A percentile compares a stretch with the other conserved stretches of the same genome.
These are phyloP conservation scores for Microctenopoma steveboyesi DNA, from an alignment of 2,797 vertebrate species.

Conservation along the genomic window DNA sequence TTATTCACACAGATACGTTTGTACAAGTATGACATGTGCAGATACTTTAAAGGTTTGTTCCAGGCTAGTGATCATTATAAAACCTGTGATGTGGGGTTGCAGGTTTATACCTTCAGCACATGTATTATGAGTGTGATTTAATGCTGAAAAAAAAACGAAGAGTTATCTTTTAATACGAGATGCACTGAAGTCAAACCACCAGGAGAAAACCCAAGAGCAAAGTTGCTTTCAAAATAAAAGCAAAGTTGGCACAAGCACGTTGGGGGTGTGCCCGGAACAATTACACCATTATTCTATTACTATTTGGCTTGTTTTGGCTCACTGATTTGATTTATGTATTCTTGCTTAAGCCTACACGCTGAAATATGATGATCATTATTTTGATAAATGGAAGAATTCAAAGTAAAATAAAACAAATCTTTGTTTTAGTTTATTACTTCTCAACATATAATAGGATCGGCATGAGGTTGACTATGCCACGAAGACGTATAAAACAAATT, in stretches of 20 bases:
- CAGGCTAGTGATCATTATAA: not conserved
- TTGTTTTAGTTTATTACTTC: not conserved
- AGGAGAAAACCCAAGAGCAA: not conserved
- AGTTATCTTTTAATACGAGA: not conserved
- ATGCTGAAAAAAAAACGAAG: not conserved
- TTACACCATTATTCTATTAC: conserved; percentile 11
- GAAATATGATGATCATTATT: conserved; percentile 9
- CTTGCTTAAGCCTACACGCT: conserved; percentile 1
- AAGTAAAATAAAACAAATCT: not conserved
- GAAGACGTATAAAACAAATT: too few relatives aligned
- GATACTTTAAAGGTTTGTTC: not conserved
- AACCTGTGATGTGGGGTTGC: not conserved
- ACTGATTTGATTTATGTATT: conserved; percentile 16
- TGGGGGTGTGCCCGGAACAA: not conserved
- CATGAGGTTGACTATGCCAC: too few relatives aligned
- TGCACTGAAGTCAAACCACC: not conserved
- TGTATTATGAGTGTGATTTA: too few relatives aligned
- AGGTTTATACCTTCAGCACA: too few relatives aligned
- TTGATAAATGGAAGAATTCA: conserved; percentile 11
- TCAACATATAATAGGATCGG: not conserved
- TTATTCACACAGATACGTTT: not conserved
- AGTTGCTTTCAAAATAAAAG: conserved; percentile 21
- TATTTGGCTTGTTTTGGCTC: conserved; percentile 22
- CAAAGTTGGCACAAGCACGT: not conserved
- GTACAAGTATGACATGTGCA: too few relatives aligned